Evolutionary conservation across 2,797 vertebrate species (phyloP).

Genomic region (Epinephelus malabaricus): DNA sequence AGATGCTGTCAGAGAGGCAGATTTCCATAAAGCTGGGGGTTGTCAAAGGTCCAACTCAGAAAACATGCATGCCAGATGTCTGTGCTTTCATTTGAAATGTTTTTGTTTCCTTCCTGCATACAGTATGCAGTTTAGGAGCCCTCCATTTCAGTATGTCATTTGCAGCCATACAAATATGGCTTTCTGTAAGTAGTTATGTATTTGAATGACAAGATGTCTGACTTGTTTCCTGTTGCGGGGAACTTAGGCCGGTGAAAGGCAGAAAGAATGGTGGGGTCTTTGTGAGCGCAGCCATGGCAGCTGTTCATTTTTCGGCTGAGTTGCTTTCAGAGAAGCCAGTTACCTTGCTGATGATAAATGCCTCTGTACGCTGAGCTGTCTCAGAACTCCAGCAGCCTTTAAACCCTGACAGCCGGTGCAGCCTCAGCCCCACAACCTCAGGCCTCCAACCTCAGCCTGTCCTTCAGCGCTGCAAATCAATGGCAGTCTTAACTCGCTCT

Average conservation of each 20-base stretch:
- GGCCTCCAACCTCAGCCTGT: slow-evolving; percentile 76
- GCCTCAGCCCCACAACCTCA: slow-evolving; percentile 69
- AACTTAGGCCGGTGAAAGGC: slow-evolving; percentile 45
- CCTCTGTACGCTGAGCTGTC: slow-evolving; percentile 77
- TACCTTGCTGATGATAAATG: slow-evolving; percentile 89
- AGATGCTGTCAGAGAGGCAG: not conserved
- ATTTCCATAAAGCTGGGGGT: not conserved
- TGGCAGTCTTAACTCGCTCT: slow-evolving; percentile 78
- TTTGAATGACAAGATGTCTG: slow-evolving; percentile 73
- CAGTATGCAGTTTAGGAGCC: slow-evolving; percentile 16
- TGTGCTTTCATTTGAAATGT: not conserved
- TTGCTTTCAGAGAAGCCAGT: slow-evolving; percentile 86
- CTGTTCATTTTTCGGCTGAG: slow-evolving; percentile 94
- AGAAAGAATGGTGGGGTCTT: slow-evolving; percentile 78
- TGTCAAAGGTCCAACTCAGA: slow-evolving; percentile 1
- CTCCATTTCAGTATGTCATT: slow-evolving; percentile 43
- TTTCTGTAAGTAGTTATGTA: slow-evolving; percentile 47
- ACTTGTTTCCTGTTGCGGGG: slow-evolving; percentile 70
- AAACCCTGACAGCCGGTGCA: slow-evolving; percentile 80
- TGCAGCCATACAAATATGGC: slow-evolving; percentile 35
- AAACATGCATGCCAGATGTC: not conserved
- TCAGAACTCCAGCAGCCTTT: slow-evolving; percentile 78
- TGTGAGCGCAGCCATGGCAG: slow-evolving; percentile 87
- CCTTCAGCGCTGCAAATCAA: slow-evolving; percentile 82
- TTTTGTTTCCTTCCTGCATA: slow-evolving; percentile 24